A percentile compares a stretch with the other conserved stretches of the same genome.
phyloP scores from a whole-genome alignment of 2,888 invertebrate species.

The Dynastes maya region DNA sequence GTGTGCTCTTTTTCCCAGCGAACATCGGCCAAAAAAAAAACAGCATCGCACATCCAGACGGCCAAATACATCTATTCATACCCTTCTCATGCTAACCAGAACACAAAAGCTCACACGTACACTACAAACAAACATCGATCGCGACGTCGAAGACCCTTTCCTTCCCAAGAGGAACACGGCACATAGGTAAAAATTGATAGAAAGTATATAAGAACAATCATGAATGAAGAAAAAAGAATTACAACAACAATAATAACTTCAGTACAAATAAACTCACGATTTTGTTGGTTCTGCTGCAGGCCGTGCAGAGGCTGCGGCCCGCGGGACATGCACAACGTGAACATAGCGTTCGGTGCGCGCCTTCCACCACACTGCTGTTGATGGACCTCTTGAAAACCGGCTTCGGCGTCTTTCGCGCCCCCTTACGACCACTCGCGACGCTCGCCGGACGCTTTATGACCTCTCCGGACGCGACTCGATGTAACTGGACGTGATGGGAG shows the following conservation, averaged over 20 bases:
- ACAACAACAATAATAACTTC: neutral
- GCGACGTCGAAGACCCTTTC: neutral
- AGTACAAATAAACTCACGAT: conserved; percentile 23
- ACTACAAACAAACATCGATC: conserved; percentile 2
- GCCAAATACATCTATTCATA: too few species aligned
- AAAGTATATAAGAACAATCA: too few species aligned
- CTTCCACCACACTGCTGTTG: conserved; percentile 17
- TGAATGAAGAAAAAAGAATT: neutral
- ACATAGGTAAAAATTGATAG: neutral
- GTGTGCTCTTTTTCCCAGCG: too few species aligned
- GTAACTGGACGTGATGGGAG: too few species aligned
- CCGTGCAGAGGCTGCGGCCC: conserved; percentile 61
- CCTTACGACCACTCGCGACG: conserved; percentile 12
- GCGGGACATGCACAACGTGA: conserved; percentile 67
- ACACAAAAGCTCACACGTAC: neutral
- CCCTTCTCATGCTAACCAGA: too few species aligned
- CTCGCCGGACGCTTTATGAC: conserved; percentile 32
- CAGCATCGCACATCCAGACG: too few species aligned
- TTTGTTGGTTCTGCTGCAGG: conserved; percentile 33
- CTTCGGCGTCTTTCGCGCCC: conserved; percentile 16
- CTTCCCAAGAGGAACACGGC: neutral
- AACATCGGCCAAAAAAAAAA: too few species aligned
- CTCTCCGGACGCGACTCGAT: neutral
- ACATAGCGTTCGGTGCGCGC: conserved; percentile 60
- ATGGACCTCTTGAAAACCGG: neutral